phyloP scores from a whole-genome alignment of 2,113 vertebrate genomes.

The Theristicus caerulescens region DNA sequence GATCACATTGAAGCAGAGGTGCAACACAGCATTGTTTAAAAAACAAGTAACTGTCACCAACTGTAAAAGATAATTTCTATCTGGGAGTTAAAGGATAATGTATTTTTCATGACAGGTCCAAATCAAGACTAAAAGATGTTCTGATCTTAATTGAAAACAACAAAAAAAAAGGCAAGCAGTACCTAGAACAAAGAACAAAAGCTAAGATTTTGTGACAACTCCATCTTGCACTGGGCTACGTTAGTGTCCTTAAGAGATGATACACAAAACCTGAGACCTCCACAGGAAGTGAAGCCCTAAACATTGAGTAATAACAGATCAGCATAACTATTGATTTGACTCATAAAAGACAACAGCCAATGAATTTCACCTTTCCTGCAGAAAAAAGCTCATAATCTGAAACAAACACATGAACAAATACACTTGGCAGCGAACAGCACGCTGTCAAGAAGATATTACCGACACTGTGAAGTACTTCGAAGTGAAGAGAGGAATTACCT shows the following conservation, averaged over 20 bases:
- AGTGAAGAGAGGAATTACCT: slow-evolving; percentile 62
- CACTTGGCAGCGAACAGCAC: background rate
- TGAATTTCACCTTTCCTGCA: background rate
- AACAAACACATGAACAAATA: slow-evolving; percentile 32
- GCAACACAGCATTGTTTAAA: background rate
- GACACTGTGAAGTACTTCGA: background rate
- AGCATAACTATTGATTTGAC: background rate
- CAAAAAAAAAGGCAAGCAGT: background rate
- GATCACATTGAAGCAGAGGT: background rate
- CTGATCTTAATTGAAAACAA: background rate
- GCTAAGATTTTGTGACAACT: background rate
- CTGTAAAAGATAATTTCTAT: background rate
- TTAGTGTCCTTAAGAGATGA: background rate
- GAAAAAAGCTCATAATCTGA: slow-evolving; percentile 29
- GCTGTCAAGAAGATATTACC: background rate
- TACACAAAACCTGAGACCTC: background rate
- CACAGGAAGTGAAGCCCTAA: background rate
- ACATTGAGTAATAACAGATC: background rate
- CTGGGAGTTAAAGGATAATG: background rate
- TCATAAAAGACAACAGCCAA: background rate
- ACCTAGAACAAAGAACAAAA: background rate
- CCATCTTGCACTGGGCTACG: background rate
- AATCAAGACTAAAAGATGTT: background rate
- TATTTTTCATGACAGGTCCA: background rate
- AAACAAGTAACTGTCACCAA: background rate